These are phyloP conservation scores for Limnephilus rhombicus DNA, from an alignment of 2,888 invertebrate genomes.

Conservation along the genomic window DNA sequence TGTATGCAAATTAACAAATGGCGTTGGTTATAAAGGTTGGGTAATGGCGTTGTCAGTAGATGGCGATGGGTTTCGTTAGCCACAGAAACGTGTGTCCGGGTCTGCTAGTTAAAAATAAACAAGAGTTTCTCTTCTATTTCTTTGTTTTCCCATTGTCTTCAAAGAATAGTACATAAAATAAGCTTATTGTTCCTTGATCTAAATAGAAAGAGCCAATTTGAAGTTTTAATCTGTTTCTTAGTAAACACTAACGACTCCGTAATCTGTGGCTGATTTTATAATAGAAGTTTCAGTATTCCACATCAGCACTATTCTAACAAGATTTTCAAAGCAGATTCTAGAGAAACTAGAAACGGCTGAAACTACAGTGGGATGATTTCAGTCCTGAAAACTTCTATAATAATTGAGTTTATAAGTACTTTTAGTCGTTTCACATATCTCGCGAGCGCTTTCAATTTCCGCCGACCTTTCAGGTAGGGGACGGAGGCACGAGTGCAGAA, in stretches of 20 bases:
- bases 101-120: background rate
- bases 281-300: background rate
- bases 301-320: background rate
- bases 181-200: background rate
- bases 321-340: background rate
- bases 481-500: constrained; percentile 20
- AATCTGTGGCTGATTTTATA: background rate
- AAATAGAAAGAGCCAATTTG: background rate
- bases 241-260: background rate
- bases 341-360: background rate
- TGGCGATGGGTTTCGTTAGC: too few relatives aligned
- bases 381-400: background rate
- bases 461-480: constrained; percentile 19
- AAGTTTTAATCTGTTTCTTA: background rate
- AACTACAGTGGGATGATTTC: constrained; percentile 10
- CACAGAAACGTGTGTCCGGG: too few relatives aligned
- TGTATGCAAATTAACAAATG: too few relatives aligned
- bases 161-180: background rate
- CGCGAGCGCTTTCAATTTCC: constrained; percentile 21
- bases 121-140: too few relatives aligned
- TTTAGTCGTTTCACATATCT: background rate
- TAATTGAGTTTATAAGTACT: constrained; percentile 16
- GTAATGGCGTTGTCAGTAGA: too few relatives aligned
- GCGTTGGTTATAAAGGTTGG: too few relatives aligned
- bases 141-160: background rate